Percentiles rank a stretch among this genome's conserved stretches.
These are phyloP conservation scores for Dromas ardeola DNA, from an alignment of 2,113 vertebrate species.

Conservation along the genomic window DNA sequence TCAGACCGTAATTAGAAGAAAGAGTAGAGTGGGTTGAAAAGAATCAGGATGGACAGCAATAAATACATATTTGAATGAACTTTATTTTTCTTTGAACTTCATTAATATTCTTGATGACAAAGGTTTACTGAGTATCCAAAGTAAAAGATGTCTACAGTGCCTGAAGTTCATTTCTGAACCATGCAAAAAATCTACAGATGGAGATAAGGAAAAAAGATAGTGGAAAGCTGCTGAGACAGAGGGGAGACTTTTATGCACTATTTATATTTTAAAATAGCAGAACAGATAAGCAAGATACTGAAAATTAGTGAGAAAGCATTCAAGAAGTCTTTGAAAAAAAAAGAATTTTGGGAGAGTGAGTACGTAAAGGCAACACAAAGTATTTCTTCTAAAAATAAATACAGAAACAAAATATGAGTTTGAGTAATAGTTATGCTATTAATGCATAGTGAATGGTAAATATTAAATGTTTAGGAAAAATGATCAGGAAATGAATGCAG, in stretches of 20 bases:
- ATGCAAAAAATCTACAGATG: background rate
- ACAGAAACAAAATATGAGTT: background rate
- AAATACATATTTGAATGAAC: background rate
- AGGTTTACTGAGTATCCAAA: background rate
- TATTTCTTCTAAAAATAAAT: background rate
- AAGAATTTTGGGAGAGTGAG: background rate
- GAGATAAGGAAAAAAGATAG: background rate
- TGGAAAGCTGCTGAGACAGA: background rate
- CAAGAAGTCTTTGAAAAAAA: background rate
- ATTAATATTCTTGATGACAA: background rate
- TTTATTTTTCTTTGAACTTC: background rate
- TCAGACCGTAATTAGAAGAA: background rate
- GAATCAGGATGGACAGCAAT: background rate
- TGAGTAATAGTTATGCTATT: background rate
- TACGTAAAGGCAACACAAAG: background rate
- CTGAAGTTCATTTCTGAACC: background rate
- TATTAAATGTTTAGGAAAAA: background rate
- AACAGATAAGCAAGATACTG: background rate
- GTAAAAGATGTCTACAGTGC: background rate
- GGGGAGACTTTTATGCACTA: fast-evolving
- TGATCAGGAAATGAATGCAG: background rate
- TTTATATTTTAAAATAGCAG: background rate
- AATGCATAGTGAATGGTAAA: background rate
- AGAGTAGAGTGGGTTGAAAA: background rate
- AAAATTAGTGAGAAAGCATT: background rate